Evolutionary conservation across 2,888 invertebrate species (phyloP).

Genomic region (Spilarctia lutea): DNA sequence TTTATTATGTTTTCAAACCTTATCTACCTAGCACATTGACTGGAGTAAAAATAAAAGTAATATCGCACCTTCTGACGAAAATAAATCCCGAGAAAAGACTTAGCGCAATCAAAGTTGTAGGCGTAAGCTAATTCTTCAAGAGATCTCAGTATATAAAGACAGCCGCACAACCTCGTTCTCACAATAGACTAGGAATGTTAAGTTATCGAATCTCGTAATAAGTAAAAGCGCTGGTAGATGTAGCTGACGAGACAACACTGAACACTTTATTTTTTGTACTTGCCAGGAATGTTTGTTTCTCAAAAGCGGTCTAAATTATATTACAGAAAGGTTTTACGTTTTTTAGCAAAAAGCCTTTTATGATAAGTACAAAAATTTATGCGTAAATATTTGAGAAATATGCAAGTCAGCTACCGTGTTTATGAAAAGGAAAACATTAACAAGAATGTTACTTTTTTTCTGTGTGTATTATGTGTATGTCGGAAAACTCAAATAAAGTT

Average conservation of each 20-base stretch:
- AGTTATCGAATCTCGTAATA: slow-evolving; percentile 1
- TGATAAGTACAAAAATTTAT: slow-evolving; percentile 3
- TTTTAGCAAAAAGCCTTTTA: slow-evolving; percentile 1
- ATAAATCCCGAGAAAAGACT: not conserved
- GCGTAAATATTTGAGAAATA: slow-evolving; percentile 1
- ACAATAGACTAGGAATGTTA: not conserved
- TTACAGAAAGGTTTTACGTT: slow-evolving; percentile 7
- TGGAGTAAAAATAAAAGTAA: not conserved
- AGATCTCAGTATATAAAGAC: not conserved
- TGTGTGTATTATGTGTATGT: not conserved
- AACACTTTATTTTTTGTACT: slow-evolving; percentile 14
- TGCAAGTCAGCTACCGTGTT: not conserved
- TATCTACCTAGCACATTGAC: not conserved
- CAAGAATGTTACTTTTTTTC: not conserved
- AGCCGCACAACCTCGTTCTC: not conserved
- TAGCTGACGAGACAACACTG: slow-evolving; percentile 1
- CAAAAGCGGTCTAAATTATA: slow-evolving; percentile 2
- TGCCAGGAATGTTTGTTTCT: slow-evolving; percentile 4
- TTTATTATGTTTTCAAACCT: not conserved
- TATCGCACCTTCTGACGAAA: not conserved
- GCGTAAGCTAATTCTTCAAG: not conserved
- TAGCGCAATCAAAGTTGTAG: not conserved
- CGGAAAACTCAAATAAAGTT: not conserved
- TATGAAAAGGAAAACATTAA: not conserved
- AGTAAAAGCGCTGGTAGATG: not conserved